Conservation (phyloP, 2,888 invertebrate species). For the Pocota personata region DNA sequence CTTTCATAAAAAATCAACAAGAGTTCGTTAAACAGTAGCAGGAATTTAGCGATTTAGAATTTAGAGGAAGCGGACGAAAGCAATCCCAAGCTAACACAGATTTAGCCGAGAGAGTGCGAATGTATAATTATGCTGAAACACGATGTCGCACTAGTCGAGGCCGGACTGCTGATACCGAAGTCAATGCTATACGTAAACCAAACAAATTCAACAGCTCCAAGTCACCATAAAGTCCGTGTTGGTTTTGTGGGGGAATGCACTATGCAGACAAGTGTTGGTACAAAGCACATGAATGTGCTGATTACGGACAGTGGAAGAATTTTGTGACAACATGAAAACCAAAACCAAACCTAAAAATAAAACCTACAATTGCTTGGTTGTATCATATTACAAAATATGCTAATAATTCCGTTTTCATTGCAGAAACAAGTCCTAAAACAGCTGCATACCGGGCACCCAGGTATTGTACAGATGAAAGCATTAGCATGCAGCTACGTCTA, state of each 20-base stretch:
- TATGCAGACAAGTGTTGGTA: slow-evolving; percentile 56
- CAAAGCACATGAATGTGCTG: slow-evolving; percentile 48
- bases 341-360: neutral
- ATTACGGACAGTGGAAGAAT: slow-evolving; percentile 57
- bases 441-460: slow-evolving; percentile 48
- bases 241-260: slow-evolving; percentile 61
- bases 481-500: slow-evolving; percentile 73
- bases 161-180: neutral
- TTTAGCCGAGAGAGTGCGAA: neutral
- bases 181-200: neutral
- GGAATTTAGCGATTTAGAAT: no score
- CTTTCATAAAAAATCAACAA: no score
- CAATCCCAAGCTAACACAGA: slow-evolving; percentile 2
- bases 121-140: no score
- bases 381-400: slow-evolving; percentile 33
- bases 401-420: slow-evolving; percentile 31
- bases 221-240: slow-evolving; percentile 46
- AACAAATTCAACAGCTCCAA: neutral
- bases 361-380: slow-evolving; percentile 4
- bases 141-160: neutral
- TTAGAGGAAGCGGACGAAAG: slow-evolving; percentile 26
- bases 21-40: no score
- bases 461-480: slow-evolving; percentile 39
- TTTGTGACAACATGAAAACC: slow-evolving; percentile 33
- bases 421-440: slow-evolving; percentile 34